phyloP scores from a whole-genome alignment of 2,113 vertebrate species.

The Rhadina sibilatrix region DNA sequence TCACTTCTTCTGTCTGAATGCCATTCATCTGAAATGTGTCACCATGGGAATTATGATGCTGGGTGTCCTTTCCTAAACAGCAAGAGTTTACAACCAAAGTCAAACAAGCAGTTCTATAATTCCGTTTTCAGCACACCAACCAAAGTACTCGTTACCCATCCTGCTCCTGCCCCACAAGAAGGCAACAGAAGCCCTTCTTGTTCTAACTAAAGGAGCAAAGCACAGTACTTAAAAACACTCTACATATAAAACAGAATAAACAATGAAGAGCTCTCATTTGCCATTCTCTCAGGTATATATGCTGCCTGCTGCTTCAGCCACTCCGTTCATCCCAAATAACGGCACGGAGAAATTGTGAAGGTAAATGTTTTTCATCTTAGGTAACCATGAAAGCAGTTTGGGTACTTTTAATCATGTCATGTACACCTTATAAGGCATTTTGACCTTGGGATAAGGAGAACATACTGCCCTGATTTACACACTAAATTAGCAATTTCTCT shows the following conservation, averaged over 20 bases:
- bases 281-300: background rate
- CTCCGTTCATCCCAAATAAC: background rate
- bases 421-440: background rate
- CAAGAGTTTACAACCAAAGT: background rate
- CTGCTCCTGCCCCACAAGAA: background rate
- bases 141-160: rapidly evolving
- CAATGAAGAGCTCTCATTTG: background rate
- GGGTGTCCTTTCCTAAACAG: conserved; percentile 78
- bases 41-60: conserved; percentile 66
- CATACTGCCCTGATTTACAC: background rate
- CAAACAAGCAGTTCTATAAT: background rate
- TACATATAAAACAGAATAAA: background rate
- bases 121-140: background rate
- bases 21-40: conserved; percentile 86
- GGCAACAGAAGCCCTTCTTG: background rate
- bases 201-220: background rate
- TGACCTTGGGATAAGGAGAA: background rate
- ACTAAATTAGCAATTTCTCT: background rate
- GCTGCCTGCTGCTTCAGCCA: background rate
- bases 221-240: background rate
- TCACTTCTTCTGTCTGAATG: conserved; percentile 85
- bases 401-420: background rate
- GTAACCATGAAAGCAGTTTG: background rate
- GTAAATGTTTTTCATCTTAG: rapidly evolving
- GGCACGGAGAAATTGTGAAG: background rate